These are phyloP conservation scores for Agapornis canus DNA, from an alignment of 2,797 vertebrate genomes.

Conservation along the genomic window DNA sequence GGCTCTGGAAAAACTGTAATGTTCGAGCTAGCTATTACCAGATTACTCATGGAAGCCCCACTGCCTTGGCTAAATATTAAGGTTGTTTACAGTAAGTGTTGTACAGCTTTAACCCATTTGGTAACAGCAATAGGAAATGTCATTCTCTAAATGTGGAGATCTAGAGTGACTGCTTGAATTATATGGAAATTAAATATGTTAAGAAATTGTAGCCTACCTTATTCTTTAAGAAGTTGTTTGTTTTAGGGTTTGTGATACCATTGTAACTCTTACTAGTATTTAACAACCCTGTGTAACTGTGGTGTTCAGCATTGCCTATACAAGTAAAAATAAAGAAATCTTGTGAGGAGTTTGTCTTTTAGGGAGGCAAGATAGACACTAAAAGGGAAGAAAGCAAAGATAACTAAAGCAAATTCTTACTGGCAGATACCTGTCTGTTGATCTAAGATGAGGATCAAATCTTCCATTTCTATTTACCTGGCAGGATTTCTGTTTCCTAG, in stretches of 20 bases:
- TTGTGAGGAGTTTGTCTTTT: background rate
- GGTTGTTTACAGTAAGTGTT: conserved; percentile 94
- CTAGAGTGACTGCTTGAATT: background rate
- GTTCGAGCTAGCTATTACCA: conserved; percentile 94
- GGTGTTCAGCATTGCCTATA: background rate
- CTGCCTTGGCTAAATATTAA: conserved; percentile 92
- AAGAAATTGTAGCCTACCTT: background rate
- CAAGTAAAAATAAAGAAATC: background rate
- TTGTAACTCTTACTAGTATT: background rate
- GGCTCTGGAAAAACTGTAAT: conserved; percentile 97
- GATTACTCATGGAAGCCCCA: conserved; percentile 89
- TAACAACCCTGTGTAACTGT: background rate
- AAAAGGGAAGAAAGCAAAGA: background rate
- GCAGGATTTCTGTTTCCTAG: background rate
- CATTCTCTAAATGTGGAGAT: background rate
- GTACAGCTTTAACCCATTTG: background rate
- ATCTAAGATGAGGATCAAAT: background rate
- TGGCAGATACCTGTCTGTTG: background rate
- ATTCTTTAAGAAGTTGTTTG: background rate
- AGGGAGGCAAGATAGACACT: background rate
- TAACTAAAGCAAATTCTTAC: background rate
- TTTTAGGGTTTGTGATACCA: background rate
- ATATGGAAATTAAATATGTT: background rate
- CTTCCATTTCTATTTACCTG: background rate
- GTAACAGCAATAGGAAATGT: background rate